Conservation (phyloP, 2,113 vertebrate species). For the Grammomys surdaster region DNA sequence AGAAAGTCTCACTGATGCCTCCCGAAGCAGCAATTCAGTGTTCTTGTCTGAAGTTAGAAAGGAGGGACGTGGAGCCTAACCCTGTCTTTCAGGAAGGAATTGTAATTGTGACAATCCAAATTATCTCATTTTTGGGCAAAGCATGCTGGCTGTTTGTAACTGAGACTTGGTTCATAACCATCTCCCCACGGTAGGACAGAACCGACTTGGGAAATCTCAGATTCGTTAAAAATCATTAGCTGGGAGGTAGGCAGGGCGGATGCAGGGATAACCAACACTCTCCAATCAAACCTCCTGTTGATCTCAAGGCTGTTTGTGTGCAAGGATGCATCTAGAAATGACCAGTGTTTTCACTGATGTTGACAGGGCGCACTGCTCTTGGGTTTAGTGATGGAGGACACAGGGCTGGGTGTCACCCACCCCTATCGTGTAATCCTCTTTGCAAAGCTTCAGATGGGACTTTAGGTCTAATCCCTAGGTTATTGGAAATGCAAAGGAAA, state of each 20-base stretch:
- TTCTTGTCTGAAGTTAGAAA: background rate
- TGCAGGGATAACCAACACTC: background rate
- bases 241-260: background rate
- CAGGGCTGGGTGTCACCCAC: background rate
- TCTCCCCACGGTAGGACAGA: background rate
- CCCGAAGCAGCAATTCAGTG: background rate
- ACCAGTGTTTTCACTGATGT: background rate
- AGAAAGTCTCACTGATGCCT: background rate
- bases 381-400: no score
- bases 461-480: background rate
- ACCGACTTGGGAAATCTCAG: background rate
- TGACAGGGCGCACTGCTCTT: fast-evolving
- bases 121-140: background rate
- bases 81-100: background rate
- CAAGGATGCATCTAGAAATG: no score
- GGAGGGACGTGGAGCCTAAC: no score
- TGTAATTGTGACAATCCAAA: background rate
- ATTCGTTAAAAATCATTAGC: background rate
- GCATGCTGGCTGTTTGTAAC: no score
- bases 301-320: no score
- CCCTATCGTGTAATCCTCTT: background rate
- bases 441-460: no score
- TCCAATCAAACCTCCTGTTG: background rate
- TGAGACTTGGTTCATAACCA: background rate
- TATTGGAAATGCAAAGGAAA: background rate